A percentile compares a stretch with the other conserved stretches of the same genome.
Conservation (phyloP, 2,113 vertebrate genomes). For the Trogon surrucura region DNA sequence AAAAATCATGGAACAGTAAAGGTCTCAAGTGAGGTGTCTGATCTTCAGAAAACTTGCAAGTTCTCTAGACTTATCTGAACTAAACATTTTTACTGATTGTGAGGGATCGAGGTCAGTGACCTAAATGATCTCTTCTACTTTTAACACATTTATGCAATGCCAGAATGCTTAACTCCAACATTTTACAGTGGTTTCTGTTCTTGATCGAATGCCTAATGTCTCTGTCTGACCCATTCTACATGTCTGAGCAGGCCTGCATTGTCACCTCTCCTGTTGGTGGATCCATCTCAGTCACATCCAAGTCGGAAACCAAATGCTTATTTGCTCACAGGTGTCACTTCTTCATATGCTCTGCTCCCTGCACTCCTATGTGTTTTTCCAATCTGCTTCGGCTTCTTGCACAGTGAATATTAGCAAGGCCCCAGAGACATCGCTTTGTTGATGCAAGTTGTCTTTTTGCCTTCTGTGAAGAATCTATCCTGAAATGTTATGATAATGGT, state of each 20-base stretch:
- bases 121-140: background rate
- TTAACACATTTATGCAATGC: background rate
- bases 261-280: background rate
- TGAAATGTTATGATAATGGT: background rate
- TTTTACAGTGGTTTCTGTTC: background rate
- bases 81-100: background rate
- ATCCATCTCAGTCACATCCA: background rate
- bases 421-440: background rate
- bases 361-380: background rate
- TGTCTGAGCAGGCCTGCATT: background rate
- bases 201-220: background rate
- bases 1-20: background rate
- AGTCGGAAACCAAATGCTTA: background rate
- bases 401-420: background rate
- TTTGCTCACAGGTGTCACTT: background rate
- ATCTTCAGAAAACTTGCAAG: background rate
- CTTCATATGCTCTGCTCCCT: background rate
- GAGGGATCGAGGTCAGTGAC: background rate
- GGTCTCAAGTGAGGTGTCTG: background rate
- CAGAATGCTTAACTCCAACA: background rate
- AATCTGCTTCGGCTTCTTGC: background rate
- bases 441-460: background rate
- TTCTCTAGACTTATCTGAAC: background rate
- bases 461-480: background rate
- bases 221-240: background rate